Evolutionary conservation across 2,888 invertebrate genomes (phyloP), one percentile per base, ranked within the genome.

Genomic region (Drosophila emarginata): DNA sequence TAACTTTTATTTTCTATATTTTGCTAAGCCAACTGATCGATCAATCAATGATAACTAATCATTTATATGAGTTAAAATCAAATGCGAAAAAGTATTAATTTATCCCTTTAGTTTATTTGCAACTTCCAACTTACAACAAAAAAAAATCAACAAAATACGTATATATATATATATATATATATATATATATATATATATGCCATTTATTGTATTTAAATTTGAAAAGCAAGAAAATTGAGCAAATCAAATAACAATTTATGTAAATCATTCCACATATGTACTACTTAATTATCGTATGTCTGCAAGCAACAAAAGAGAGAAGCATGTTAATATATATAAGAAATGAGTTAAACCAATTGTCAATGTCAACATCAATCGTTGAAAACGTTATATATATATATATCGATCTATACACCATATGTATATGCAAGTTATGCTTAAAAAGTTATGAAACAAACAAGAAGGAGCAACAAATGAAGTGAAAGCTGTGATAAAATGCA

Each of bases 151-250:
- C 18, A 67, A 62, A 14, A 21, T 45, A 21, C 4, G 18, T 45
- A 12, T 45, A 12, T 18, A 18, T 18, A 65, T 72, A 65, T 69
- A 73, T 61, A 18, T 36, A 61, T 67, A 53, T 45, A 12, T 45
- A 21, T 21, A 9, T 40, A 9, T 15, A 9, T 40, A 21, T 21
- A 2, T 45, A 12, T 45, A 75, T 87, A 83, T 84, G 83, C 87
- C 85, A 85, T 87, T 84, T 84, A 84, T 84, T 84, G 79, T 85
- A 87, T 84, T 84, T 84, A 77, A 82, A 86, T 85, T 81, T 72
- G 28, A 78, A 63, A 65, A 68, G 36, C n/a, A 75, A 56, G 39
- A 75, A 2, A 37, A 32, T 56, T 28, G 52, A 56, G 39, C 9
- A 62, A 11, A 65, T 50, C 45, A 72, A 61, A 58, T 40, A 61